These are phyloP conservation scores for Patiria pectinifera DNA, from an alignment of 53 echinoderm and acorn worm species.

Conservation along the genomic window DNA sequence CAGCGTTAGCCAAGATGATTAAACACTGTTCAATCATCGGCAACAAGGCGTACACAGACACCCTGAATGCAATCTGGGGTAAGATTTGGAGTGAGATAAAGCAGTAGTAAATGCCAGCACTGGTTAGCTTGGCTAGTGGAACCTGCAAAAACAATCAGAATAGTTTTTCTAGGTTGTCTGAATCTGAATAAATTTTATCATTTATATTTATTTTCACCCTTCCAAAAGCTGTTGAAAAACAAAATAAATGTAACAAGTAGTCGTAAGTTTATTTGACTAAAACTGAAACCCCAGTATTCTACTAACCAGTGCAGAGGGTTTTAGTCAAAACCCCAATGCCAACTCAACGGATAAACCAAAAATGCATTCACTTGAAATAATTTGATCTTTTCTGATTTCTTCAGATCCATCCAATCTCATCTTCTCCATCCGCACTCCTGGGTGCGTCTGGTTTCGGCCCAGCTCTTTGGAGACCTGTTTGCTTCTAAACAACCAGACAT, in stretches of 20 bases:
- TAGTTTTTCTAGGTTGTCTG: too few species aligned
- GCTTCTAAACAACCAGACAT: slow-evolving; percentile 79
- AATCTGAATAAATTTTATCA: too few species aligned
- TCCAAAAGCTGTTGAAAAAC: too few species aligned
- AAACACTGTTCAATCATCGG: slow-evolving; percentile 71
- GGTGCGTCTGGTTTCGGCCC: slow-evolving; percentile 83
- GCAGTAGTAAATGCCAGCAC: neutral
- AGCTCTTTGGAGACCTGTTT: slow-evolving; percentile 92
- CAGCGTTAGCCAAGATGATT: slow-evolving; percentile 75
- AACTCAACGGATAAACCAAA: too few species aligned
- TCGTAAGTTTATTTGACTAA: too few species aligned
- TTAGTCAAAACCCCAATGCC: too few species aligned
- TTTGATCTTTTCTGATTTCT: neutral
- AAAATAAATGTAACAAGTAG: too few species aligned
- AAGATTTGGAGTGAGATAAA: neutral
- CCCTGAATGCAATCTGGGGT: slow-evolving; percentile 87
- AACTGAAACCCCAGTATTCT: too few species aligned
- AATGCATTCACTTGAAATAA: neutral
- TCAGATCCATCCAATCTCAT: slow-evolving; percentile 83
- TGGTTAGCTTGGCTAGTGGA: too few species aligned
- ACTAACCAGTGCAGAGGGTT: too few species aligned
- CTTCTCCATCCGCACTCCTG: slow-evolving; percentile 91
- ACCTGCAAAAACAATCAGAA: too few species aligned
- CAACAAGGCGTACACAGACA: slow-evolving; percentile 50
- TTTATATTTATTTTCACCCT: too few species aligned